Conservation (phyloP, 2,113 vertebrate species). For the Loxodonta africana region DNA sequence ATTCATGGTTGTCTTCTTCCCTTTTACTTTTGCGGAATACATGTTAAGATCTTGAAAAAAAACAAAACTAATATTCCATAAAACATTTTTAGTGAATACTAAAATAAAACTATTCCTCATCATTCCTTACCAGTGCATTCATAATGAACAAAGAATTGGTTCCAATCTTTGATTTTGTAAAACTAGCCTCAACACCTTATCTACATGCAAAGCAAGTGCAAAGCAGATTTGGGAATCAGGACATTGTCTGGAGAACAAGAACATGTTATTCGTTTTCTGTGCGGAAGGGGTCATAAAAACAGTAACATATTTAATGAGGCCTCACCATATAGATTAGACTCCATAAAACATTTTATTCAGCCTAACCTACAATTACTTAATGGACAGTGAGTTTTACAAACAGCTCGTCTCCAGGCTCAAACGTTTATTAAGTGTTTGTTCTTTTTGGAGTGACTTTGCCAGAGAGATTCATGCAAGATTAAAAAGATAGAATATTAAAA, state of each 20-base stretch:
- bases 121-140: neutral
- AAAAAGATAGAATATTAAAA: conserved; percentile 82
- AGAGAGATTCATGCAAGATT: conserved; percentile 79
- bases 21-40: conserved; percentile 16
- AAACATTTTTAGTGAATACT: neutral
- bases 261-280: conserved; percentile 77
- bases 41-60: neutral
- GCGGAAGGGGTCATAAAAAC: conserved; percentile 75
- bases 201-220: conserved; percentile 60
- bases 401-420: conserved; percentile 58
- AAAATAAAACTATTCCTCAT: conserved; percentile 19
- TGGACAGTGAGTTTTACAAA: conserved; percentile 80
- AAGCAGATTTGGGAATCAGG: conserved; percentile 58
- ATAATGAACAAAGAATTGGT: conserved; percentile 18
- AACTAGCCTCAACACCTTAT: conserved; percentile 40
- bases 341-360: conserved; percentile 76
- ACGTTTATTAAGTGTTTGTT: conserved; percentile 80
- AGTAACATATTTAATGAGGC: conserved; percentile 78
- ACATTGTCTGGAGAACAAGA: conserved; percentile 69
- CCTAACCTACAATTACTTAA: conserved; percentile 77
- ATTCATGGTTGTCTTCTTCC: neutral
- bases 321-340: conserved; percentile 65
- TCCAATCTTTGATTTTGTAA: conserved; percentile 61
- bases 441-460: conserved; percentile 74
- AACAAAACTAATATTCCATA: neutral